Evolutionary conservation across 2,888 invertebrate genomes (phyloP).

Genomic region (Thecocarcelia acutangulata): DNA sequence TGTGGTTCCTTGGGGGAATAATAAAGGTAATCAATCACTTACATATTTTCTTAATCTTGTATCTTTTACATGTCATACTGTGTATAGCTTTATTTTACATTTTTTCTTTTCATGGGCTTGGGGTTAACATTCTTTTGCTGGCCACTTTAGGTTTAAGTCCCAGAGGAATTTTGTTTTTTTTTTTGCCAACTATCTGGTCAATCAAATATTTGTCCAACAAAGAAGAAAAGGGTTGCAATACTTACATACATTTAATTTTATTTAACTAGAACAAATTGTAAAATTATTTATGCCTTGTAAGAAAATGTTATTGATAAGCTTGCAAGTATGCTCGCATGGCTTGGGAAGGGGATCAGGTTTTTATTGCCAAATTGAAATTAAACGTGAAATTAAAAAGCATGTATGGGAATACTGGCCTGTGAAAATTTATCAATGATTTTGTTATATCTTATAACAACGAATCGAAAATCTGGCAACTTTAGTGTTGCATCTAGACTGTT

Average conservation of each 20-base stretch:
- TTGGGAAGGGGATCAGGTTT: background rate
- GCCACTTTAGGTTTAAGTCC: conserved; percentile 46
- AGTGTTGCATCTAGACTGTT: too few relatives aligned
- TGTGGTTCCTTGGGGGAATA: conserved; percentile 52
- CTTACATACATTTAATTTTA: conserved; percentile 51
- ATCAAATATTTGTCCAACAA: conserved; percentile 52
- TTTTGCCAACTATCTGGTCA: conserved; percentile 55
- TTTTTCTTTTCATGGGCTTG: background rate
- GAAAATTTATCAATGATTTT: too few relatives aligned
- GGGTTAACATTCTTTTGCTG: conserved; percentile 53
- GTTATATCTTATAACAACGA: too few relatives aligned
- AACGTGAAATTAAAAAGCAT: background rate
- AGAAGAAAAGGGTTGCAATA: conserved; percentile 21
- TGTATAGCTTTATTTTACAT: conserved; percentile 5
- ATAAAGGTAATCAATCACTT: conserved; percentile 60
- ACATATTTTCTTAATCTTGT: conserved; percentile 60
- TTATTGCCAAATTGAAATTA: conserved; percentile 2
- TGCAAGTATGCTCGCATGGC: background rate
- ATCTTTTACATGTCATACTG: conserved; percentile 57
- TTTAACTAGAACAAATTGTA: conserved; percentile 63
- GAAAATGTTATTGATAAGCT: conserved; percentile 50
- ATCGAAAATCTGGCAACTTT: too few relatives aligned
- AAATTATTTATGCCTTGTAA: conserved; percentile 66
- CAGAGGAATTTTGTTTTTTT: conserved; percentile 30
- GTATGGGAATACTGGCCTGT: background rate